These are phyloP conservation scores for Brachyistius frenatus DNA, from an alignment of 2,113 vertebrate species.

Conservation along the genomic window DNA sequence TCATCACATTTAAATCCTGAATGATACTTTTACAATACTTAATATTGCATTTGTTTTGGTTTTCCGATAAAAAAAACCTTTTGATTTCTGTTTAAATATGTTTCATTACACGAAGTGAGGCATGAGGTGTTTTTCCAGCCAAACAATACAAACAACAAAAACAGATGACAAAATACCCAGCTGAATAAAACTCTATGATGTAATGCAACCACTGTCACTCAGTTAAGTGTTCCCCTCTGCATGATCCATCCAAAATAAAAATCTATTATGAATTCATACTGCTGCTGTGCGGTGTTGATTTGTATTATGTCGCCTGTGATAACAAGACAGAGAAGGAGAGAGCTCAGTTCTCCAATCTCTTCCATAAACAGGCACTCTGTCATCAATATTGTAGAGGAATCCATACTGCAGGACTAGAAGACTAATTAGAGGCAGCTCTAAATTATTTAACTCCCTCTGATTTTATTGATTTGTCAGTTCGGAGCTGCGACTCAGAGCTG, in stretches of 20 bases:
- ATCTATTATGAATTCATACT: conserved; percentile 12
- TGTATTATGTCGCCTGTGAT: conserved; percentile 54
- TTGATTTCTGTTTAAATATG: no score
- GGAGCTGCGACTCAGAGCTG: conserved; percentile 92
- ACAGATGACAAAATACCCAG: no score
- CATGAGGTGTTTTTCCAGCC: not conserved
- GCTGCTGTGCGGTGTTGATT: conserved; percentile 30
- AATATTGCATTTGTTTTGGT: no score
- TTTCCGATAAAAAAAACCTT: no score
- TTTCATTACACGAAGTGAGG: not conserved
- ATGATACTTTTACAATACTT: no score
- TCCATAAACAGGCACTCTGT: conserved; percentile 87
- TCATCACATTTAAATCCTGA: no score
- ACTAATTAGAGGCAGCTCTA: conserved; percentile 99
- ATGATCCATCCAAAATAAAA: conserved; percentile 6
- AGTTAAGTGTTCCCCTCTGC: not conserved
- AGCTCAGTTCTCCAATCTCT: conserved; percentile 65
- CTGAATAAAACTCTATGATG: not conserved
- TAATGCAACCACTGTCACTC: not conserved
- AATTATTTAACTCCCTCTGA: conserved; percentile 99
- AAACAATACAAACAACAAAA: not conserved
- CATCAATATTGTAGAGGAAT: conserved; percentile 98
- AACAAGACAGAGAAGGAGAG: conserved; percentile 52
- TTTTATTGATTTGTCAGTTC: conserved; percentile 99
- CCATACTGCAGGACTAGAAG: conserved; percentile 96